A percentile compares a stretch with the other conserved stretches of the same genome.
Conservation (phyloP, 1,140 invertebrate genomes). For the Drosophila persimilis region DNA sequence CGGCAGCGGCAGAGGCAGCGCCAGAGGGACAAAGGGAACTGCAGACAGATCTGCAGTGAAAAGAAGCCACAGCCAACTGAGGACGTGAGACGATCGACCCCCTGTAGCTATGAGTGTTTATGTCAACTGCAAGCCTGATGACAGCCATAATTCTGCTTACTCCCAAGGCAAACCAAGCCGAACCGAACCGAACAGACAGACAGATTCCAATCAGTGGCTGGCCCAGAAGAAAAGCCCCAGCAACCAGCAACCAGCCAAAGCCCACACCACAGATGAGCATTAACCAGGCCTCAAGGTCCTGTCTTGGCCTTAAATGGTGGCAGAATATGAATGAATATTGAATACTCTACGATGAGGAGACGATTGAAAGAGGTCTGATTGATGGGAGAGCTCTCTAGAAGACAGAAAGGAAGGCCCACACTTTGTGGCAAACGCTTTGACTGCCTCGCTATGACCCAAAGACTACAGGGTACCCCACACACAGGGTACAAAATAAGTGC, state of each 20-base stretch:
- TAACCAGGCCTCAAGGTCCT: conserved; percentile 47
- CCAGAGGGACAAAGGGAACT: background rate
- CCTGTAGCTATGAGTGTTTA: conserved; percentile 75
- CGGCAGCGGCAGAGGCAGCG: background rate
- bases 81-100: conserved; percentile 56
- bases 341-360: background rate
- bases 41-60: conserved; percentile 33
- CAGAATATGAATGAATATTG: background rate
- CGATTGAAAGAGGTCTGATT: too few species aligned
- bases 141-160: conserved; percentile 73
- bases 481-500: conserved; percentile 64
- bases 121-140: conserved; percentile 76
- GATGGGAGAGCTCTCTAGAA: too few species aligned
- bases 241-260: background rate
- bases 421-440: background rate
- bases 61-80: conserved; percentile 16
- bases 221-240: conserved; percentile 16
- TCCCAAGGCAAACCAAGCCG: conserved; percentile 2
- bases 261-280: conserved; percentile 48
- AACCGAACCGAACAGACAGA: conserved; percentile 6
- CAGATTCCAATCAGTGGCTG: conserved; percentile 31
- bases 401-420: too few species aligned
- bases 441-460: conserved; percentile 4
- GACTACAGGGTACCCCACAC: background rate
- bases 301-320: conserved; percentile 18